Percentiles rank a stretch among this genome's conserved stretches.
Evolutionary conservation across 2,888 invertebrate genomes (phyloP).

Genomic region (Magallana nippona): DNA sequence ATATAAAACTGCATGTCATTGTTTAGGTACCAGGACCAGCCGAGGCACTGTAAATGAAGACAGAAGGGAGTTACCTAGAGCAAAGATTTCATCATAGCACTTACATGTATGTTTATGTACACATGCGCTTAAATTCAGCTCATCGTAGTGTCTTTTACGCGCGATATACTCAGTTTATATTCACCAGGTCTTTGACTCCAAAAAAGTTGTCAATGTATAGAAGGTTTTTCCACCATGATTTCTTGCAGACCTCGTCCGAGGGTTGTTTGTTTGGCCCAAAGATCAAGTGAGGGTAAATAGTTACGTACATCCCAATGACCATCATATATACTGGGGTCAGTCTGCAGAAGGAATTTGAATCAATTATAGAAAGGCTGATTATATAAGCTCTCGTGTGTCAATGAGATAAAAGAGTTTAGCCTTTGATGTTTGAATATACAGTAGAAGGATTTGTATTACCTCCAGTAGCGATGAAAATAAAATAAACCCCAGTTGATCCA

Average conservation of each 20-base stretch:
- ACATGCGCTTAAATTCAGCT: too few species aligned
- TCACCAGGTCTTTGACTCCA: constrained; percentile 43
- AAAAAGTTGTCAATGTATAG: constrained; percentile 47
- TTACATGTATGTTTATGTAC: too few species aligned
- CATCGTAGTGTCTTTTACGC: too few species aligned
- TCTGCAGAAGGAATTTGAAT: neutral
- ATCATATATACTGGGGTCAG: constrained; percentile 45
- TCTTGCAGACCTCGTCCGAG: constrained; percentile 37
- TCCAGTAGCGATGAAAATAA: constrained; percentile 56
- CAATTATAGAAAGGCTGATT: too few species aligned
- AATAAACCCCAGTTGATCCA: constrained; percentile 48
- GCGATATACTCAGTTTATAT: too few species aligned
- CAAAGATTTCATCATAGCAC: neutral
- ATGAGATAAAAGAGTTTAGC: too few species aligned
- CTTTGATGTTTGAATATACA: too few species aligned
- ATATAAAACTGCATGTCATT: constrained; percentile 73
- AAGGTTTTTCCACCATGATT: constrained; percentile 45
- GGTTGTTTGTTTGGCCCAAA: constrained; percentile 32
- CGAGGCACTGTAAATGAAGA: constrained; percentile 63
- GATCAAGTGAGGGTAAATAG: constrained; percentile 40
- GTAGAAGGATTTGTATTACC: constrained; percentile 29
- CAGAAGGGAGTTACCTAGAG: neutral
- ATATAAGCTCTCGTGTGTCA: too few species aligned
- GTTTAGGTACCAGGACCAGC: constrained; percentile 68
- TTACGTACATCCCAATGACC: constrained; percentile 39